phyloP scores from a whole-genome alignment of 1,140 invertebrate species.

The Papilio xuthus region DNA sequence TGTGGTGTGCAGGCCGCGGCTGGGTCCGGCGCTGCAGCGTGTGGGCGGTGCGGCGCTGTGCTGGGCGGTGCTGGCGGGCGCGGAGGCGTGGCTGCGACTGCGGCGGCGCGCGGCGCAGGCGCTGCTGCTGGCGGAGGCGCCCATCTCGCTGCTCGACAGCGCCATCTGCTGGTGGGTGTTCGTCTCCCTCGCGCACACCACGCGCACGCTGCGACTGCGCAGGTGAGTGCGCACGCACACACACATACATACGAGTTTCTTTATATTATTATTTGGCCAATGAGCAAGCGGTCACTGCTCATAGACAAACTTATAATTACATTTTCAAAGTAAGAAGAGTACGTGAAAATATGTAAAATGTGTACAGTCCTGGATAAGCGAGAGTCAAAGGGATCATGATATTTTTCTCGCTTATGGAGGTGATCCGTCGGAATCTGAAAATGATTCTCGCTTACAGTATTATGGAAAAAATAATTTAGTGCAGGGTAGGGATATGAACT shows the following conservation, averaged over 20 bases:
- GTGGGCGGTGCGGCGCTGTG: constrained; percentile 91
- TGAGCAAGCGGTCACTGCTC: no score
- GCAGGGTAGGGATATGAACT: no score
- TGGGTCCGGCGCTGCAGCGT: constrained; percentile 92
- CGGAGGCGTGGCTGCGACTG: constrained; percentile 91
- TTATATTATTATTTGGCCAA: no score
- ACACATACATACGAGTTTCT: background rate
- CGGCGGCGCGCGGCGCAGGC: constrained; percentile 85
- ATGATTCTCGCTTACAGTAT: no score
- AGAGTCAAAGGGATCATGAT: no score
- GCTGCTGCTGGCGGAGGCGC: constrained; percentile 88
- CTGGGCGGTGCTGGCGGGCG: constrained; percentile 91
- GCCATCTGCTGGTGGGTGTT: constrained; percentile 93
- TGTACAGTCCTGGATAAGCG: no score
- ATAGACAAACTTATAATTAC: no score
- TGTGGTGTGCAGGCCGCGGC: constrained; percentile 85
- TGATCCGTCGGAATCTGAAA: no score
- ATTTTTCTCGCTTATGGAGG: no score
- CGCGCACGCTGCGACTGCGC: constrained; percentile 91
- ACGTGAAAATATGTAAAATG: no score
- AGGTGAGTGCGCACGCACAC: constrained; percentile 72
- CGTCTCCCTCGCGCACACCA: constrained; percentile 94
- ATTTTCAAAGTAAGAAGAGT: no score
- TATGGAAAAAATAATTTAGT: no score
- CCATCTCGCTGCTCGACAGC: constrained; percentile 87